Base-by-base conservation (phyloP, 2,888 invertebrate species). In the Brenthis hecate region DNA sequence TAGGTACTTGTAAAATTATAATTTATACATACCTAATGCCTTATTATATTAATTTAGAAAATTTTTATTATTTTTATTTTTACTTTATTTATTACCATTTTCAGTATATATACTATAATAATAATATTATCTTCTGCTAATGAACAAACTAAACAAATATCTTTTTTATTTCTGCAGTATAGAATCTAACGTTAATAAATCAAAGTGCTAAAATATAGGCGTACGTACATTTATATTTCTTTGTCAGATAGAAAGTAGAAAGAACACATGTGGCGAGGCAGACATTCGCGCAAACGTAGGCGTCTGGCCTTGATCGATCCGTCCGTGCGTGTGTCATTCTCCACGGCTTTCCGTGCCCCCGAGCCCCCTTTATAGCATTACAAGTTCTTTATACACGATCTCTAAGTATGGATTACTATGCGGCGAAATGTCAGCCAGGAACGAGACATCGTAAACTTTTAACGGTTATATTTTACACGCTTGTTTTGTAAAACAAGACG, bases 251-350 rank as follows among this genome's bases (percentile, higher is more conserved):
- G 70, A 68, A 70, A 70, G 63, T 55, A 36, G 64, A 56, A 56
- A 54, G 65, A 68, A 28, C 65, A 65, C 72, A 72, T 61, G 66
- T 68, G 72, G 54, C 61, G 57, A 28, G 64, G 65, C 69, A 73
- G 72, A 73, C 72, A 68, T 65, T 71, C 70, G 69, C 70, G 73
- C 72, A 70, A 43, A 73, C 72, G 70, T 73, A 72, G 76, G 73
- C 83, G 86, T 83, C 83, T 88, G 86, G 83, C 88, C 86, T 88
- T 89, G 88, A 89, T 91, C 89, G 89, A 90, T 87, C 87, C 82
- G 76, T 73, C 79, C 65, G 69, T 80, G 85, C 84, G 87, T 85
- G 84, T 85, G 81, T 83, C 84, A 82, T 78, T 84, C 61, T 61
- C 80, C 78, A 68, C 66, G 65, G 62, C 51, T 72, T 73, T 68